Evolutionary conservation across 2,113 vertebrate species (phyloP).

Genomic region (Pluvianellus socialis): DNA sequence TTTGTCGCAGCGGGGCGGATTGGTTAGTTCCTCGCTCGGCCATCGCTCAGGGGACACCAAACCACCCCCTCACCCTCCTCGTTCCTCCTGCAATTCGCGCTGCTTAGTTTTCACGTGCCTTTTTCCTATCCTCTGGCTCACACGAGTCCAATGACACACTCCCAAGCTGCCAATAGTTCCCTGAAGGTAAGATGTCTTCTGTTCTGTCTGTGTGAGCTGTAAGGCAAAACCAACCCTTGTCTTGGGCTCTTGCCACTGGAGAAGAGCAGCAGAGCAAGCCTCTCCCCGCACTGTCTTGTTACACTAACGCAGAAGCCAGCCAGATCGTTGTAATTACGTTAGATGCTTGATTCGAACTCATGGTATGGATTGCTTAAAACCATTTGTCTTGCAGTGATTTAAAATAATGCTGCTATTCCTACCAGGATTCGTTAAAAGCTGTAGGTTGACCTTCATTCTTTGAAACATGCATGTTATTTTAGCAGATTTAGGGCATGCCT

Average conservation of each 20-base stretch:
- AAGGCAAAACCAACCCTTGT: constrained; percentile 29
- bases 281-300: background rate
- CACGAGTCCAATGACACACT: constrained; percentile 75
- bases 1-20: background rate
- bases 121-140: constrained; percentile 79
- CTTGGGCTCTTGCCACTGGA: constrained; percentile 31
- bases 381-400: background rate
- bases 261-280: background rate
- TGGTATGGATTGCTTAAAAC: background rate
- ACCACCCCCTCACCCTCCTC: background rate
- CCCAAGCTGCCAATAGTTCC: constrained; percentile 77
- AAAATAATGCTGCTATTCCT: background rate
- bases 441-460: background rate
- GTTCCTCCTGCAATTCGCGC: constrained; percentile 35
- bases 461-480: background rate
- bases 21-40: background rate
- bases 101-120: constrained; percentile 74
- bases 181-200: constrained; percentile 81
- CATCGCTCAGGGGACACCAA: background rate
- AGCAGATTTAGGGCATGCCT: background rate
- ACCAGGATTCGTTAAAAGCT: background rate
- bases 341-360: background rate
- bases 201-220: constrained; percentile 74
- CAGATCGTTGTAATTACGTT: background rate
- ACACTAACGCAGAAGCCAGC: background rate